Conservation (phyloP, 2,113 vertebrate genomes). For the Saimiri boliviensis region DNA sequence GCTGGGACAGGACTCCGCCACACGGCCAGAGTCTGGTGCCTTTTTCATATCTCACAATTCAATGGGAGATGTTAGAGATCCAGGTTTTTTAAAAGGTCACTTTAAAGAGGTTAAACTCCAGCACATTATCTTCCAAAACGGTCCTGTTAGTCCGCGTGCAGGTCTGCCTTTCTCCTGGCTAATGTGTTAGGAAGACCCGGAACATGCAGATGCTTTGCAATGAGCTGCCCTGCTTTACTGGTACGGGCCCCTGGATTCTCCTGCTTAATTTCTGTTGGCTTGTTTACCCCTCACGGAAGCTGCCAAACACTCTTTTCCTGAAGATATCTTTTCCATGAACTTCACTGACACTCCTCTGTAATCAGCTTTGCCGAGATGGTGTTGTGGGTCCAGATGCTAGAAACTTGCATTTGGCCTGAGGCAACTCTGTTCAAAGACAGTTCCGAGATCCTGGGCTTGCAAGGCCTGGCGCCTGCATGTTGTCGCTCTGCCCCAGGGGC, state of each 20-base stretch:
- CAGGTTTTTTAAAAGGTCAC: background rate
- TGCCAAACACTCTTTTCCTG: slow-evolving; percentile 32
- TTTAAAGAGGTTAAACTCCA: background rate
- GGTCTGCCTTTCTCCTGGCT: background rate
- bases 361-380: background rate
- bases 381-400: slow-evolving; percentile 23
- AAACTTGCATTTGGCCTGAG: background rate
- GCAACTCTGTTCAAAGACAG: background rate
- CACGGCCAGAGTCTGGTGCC: too few relatives aligned
- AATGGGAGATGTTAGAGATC: background rate
- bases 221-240: background rate
- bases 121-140: background rate
- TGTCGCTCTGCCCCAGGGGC: background rate
- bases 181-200: rapidly evolving
- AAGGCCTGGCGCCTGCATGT: background rate
- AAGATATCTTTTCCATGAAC: slow-evolving; percentile 27
- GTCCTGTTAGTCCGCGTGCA: background rate
- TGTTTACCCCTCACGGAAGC: slow-evolving; percentile 31
- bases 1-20: background rate
- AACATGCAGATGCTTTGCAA: background rate
- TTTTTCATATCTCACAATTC: background rate
- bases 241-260: background rate
- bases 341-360: background rate
- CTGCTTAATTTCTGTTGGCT: background rate
- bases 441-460: background rate